Percentiles rank a stretch among this genome's conserved stretches.
These are phyloP conservation scores for Actinemys pallida DNA, from an alignment of 2,113 vertebrate species.

Conservation along the genomic window DNA sequence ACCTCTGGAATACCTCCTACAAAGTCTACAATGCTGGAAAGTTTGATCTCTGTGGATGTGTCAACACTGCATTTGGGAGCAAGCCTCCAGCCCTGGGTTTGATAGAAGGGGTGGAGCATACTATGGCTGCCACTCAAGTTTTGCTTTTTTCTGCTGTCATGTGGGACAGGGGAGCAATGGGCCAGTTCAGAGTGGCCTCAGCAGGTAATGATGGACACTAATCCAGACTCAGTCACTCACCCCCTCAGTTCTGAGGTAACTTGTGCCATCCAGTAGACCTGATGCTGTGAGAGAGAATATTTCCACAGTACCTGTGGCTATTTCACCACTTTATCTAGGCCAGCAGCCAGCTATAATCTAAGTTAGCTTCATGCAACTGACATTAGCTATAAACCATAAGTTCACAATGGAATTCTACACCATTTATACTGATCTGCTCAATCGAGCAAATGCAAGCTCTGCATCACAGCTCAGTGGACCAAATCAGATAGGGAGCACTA, in stretches of 20 bases:
- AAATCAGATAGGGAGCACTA: not conserved
- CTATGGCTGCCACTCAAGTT: not conserved
- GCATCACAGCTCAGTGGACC: not conserved
- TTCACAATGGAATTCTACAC: not conserved
- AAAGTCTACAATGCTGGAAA: not conserved
- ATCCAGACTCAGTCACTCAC: not conserved
- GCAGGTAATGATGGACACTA: not conserved
- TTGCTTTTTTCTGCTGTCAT: not conserved
- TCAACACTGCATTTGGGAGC: not conserved
- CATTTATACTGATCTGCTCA: not conserved
- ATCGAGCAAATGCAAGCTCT: not conserved
- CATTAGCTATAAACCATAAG: not conserved
- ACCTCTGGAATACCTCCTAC: not conserved
- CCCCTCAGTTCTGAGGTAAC: accelerated
- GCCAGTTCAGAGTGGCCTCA: not conserved
- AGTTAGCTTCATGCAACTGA: not conserved
- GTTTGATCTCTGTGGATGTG: not conserved
- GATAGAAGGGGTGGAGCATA: not conserved
- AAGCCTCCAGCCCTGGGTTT: not conserved
- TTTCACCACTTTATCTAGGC: not conserved
- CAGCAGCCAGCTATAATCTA: not conserved
- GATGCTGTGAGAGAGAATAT: accelerated
- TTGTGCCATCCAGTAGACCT: accelerated
- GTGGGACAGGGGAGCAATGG: not conserved
- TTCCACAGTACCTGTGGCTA: not conserved